phyloP scores from a whole-genome alignment of 2,797 vertebrate genomes.

The Erethizon dorsatum region DNA sequence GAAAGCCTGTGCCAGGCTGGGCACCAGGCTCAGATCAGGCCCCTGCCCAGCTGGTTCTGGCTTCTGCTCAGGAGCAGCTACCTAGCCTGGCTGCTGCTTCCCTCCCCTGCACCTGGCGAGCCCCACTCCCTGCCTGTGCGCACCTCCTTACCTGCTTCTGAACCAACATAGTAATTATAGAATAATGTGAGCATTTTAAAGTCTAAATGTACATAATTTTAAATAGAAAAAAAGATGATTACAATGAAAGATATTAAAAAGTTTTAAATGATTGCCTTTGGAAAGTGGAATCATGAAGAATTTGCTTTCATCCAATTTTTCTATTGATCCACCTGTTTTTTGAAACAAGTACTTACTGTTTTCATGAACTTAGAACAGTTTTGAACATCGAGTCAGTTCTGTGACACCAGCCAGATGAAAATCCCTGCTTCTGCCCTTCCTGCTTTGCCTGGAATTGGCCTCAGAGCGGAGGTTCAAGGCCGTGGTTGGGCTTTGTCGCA shows the following conservation, averaged over 20 bases:
- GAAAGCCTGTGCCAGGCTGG: no score
- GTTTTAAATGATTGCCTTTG: neutral
- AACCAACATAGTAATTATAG: neutral
- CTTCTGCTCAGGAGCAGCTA: no score
- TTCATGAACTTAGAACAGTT: neutral
- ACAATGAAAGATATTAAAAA: neutral
- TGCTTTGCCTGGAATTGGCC: neutral
- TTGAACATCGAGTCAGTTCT: neutral
- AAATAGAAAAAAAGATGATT: neutral
- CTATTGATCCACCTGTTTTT: neutral
- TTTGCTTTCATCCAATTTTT: neutral
- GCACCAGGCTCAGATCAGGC: neutral
- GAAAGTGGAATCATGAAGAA: neutral
- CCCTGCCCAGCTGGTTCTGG: neutral
- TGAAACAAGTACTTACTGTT: neutral
- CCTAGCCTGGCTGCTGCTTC: no score
- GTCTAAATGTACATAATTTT: neutral
- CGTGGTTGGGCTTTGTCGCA: accelerated
- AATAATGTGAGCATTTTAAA: neutral
- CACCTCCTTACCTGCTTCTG: neutral
- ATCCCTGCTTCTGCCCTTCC: neutral
- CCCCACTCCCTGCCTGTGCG: neutral
- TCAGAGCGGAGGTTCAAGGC: neutral
- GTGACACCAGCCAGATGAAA: neutral
- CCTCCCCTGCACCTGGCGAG: no score